Evolutionary conservation across 2,113 vertebrate species (phyloP), one percentile per base, ranked within the genome.

Genomic region (Leptosomus discolor): DNA sequence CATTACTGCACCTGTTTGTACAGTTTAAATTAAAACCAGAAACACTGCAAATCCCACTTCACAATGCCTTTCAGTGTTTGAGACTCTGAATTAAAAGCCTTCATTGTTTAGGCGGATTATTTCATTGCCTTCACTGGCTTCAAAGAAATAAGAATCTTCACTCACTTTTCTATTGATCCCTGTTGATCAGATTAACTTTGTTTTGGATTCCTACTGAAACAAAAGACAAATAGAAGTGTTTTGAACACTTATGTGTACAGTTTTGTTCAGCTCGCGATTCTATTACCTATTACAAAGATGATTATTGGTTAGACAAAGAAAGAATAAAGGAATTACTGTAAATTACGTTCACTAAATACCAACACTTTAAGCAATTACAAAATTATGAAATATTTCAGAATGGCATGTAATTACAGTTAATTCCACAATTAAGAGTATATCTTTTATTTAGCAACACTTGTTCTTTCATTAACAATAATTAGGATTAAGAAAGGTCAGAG

Each of bases 31-130:
- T 98, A 99, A 98, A 98, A 98, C 98, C 98, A 98, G 98, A 98
- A 99, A 98, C 98, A 98, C 98, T 96, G 98, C 98, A 99, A 99
- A 99, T 98, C 98, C 98, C 97, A 97, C 98, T 98, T 98, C 98
- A 99, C 98, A 98, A 99, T 98, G 98, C 98, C 98, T 97, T 98
- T 97, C 97, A 97, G 96, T 91, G 98, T 98, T 97, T 14, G 10
- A 96, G 96, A 95, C 85, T 88, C 96, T 84, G 97, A 97, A 98
- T 98, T 98, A 98, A 98, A 98, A 96, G 94, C 88, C 97, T 97
- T 96, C 98, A 98, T 99, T 98, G 98, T 98, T 98, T 96, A 95
- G 94, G 63, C 92, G 98, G 98, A 98, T 98, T 98, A 98, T 97
- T 95, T 96, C 94, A 64, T 94, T 97, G 97, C 96, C 97, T 98